Percentiles rank a stretch among this genome's conserved stretches.
phyloP scores from a whole-genome alignment of 2,888 invertebrate genomes.

The Odontocolon sp. region DNA sequence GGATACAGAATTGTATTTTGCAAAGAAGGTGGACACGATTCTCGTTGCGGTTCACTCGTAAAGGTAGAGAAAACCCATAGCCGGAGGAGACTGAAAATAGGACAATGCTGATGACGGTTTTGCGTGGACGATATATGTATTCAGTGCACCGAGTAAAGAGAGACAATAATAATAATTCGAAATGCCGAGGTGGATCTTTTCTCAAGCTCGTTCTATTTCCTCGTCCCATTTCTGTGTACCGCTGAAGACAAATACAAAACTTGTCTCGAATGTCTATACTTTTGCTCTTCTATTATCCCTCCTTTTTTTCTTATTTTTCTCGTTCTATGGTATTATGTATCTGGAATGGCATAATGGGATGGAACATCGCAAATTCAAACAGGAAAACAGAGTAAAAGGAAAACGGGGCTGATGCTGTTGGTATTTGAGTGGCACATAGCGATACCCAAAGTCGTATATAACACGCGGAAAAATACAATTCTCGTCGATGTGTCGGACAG shows the following conservation, averaged over 20 bases:
- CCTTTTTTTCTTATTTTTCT: neutral
- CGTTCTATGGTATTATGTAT: neutral
- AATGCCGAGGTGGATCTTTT: neutral
- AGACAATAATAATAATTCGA: neutral
- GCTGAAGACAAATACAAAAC: neutral
- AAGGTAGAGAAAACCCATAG: neutral
- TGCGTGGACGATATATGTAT: neutral
- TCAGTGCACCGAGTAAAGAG: neutral
- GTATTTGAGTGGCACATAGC: neutral
- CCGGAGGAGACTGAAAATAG: neutral
- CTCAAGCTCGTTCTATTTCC: neutral
- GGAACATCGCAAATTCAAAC: neutral
- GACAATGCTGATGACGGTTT: neutral
- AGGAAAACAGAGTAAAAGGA: neutral
- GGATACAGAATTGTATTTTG: too few species aligned
- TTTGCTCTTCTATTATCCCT: neutral
- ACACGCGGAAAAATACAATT: constrained; percentile 6
- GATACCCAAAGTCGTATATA: constrained; percentile 7
- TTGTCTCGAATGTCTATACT: neutral
- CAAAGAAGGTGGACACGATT: too few species aligned
- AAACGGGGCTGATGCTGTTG: neutral
- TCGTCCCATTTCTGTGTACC: neutral
- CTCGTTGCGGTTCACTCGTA: neutral
- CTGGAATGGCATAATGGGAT: neutral
- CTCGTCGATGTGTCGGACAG: constrained; percentile 3